Evolutionary conservation across 2,888 invertebrate species (phyloP), one percentile per base, ranked within the genome.

Genomic region (Orchesella flavescens): DNA sequence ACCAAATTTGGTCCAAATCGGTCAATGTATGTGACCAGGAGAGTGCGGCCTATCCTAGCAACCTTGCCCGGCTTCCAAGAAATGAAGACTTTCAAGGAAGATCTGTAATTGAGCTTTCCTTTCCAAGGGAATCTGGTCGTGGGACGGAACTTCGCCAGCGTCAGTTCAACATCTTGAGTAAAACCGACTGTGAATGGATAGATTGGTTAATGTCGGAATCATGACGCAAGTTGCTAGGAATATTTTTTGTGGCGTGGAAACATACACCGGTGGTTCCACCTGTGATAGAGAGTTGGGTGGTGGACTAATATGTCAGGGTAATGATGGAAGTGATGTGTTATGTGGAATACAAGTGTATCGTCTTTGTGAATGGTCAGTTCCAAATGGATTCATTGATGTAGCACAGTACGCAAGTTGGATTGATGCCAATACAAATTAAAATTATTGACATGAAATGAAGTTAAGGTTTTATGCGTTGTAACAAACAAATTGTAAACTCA

Each of bases 161-260:
- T 10, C 44, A 76, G 19, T 76, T 53, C 55, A 49, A n/a, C 1
- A 55, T 66, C n/a, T 43, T 76, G 65, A 46, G 34, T 9, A 1
- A 65, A 1, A 2, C 17, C 24, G 76, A 76, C 24, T 76, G 76
- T 55, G 76, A 21, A 21, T 75, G 65, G 49, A 44, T 12, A 2
- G 59, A 65, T 24, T 76, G n/a, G 3, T 1, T 1, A 65, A n/a
- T 17, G 17, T 17, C n/a, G 12, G 12, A 7, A 7, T 44, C 9
- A 34, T 1, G n/a, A 3, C 53, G 10, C 34, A 66, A 13, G 12
- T 19, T 1, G 13, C 19, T 21, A 44, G 12, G 44, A 15, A 57
- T 49, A 7, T 44, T 2, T 3, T 76, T 49, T 76, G 76, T 76
- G 76, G 76, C 1, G 76, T 76, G 12, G 76, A 76, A 66, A 55